phyloP scores from a whole-genome alignment of 2,888 invertebrate species.

The Caenorhabditis becei region DNA sequence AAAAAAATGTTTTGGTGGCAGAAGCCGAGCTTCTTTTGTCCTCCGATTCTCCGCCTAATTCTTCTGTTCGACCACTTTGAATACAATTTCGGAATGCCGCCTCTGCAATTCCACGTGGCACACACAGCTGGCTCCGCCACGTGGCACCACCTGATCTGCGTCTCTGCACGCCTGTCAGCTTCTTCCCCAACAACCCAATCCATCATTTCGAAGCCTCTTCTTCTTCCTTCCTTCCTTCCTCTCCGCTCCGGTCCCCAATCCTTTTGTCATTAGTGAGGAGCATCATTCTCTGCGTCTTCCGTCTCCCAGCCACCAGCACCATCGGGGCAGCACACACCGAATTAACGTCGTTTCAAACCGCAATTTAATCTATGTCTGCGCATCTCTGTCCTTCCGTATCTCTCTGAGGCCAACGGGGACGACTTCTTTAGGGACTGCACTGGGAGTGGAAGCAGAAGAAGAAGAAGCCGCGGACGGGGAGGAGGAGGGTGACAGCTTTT shows the following conservation, averaged over 20 bases:
- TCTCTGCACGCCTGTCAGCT: constrained; percentile 21
- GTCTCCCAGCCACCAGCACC: constrained; percentile 15
- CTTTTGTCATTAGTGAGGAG: constrained; percentile 55
- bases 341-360: constrained; percentile 65
- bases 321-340: constrained; percentile 27
- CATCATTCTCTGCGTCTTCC: constrained; percentile 23
- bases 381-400: constrained; percentile 10
- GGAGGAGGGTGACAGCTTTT: neutral
- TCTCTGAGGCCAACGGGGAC: neutral
- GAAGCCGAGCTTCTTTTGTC: constrained; percentile 1
- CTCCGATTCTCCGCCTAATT: constrained; percentile 2
- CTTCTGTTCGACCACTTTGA: constrained; percentile 13
- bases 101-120: too few species aligned
- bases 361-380: constrained; percentile 61
- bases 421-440: constrained; percentile 24
- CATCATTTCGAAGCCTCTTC: constrained; percentile 32
- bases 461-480: too few species aligned
- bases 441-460: neutral
- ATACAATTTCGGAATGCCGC: too few species aligned
- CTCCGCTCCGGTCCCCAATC: constrained; percentile 26
- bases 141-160: constrained; percentile 7
- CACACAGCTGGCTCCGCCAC: neutral
- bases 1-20: constrained; percentile 9
- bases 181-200: constrained; percentile 18
- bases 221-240: constrained; percentile 11